Evolutionary conservation across 2,797 vertebrate species (phyloP), one percentile per base, ranked within the genome.

Genomic region (Rhinella marina): DNA sequence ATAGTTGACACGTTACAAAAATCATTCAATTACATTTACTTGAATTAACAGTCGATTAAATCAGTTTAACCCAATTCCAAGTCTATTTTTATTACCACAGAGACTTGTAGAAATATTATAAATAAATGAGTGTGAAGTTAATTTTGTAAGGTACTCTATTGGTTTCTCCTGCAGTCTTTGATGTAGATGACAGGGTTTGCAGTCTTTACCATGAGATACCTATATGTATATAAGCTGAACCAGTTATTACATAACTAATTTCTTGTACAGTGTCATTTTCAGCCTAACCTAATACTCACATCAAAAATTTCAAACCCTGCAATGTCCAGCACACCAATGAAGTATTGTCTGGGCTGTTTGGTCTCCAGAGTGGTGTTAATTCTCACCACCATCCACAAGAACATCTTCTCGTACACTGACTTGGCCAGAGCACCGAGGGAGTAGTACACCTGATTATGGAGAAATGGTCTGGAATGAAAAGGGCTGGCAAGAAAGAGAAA

Each of bases 221-320:
- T 62, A 23, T 21, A 62, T 5, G 13, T 59, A 16, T 59, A 59
- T 17, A 19, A 61, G 59, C 3, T 61, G 19, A 61, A 70, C 14
- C 16, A 32, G 27, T 32, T 70, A 32, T 32, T 70, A 70, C 13
- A 32, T 72, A 72, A 72, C 68, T 50, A 3, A 50, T 23, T 73
- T 10, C 32, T 2, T 76, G 73, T 50, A 76, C 21, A 76, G 23
- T 50, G 52, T 76, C 1, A 0, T 50, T 52, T 76, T 76, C 41
- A 75, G 72, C 14, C 50, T 68, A 0, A 84, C 62, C 27, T 21
- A n/a, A 81, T 76, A 88, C 93, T 91, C 82, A 94, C 94, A 86
- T 97, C 96, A 91, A 97, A 97, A 89, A 97, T 97, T 91, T 97
- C 96, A 89, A 97, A 97, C 23, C 96, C 96, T 3, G 96, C 96